Evolutionary conservation across 2,113 vertebrate genomes (phyloP).

Genomic region (Amazona vittata): DNA sequence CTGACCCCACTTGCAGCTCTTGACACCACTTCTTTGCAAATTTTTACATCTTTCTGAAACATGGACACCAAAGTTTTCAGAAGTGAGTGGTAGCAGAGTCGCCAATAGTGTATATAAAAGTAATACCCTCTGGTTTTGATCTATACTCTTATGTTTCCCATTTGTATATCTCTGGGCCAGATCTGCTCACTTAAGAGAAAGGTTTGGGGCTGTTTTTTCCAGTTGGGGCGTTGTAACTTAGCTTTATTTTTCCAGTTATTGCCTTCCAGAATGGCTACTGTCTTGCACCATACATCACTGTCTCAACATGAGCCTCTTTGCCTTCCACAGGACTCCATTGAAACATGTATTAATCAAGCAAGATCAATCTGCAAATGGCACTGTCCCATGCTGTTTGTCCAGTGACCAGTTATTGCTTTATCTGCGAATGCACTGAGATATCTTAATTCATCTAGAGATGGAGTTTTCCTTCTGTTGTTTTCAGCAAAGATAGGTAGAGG

Average conservation of each 20-base stretch:
- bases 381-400: background rate
- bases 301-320: background rate
- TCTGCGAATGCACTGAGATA: background rate
- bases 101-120: background rate
- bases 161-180: background rate
- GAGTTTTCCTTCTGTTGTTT: background rate
- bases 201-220: background rate
- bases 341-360: background rate
- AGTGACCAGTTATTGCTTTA: background rate
- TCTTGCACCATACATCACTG: background rate
- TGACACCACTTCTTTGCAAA: background rate
- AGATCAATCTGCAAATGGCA: background rate
- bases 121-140: background rate
- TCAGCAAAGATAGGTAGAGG: background rate
- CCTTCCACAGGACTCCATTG: background rate
- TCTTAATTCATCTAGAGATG: background rate
- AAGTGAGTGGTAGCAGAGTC: background rate
- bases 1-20: background rate
- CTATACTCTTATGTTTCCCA: background rate
- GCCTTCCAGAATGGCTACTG: background rate
- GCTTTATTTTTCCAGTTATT: background rate
- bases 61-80: background rate
- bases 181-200: background rate
- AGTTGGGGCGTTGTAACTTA: background rate
- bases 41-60: background rate